Percentiles rank a stretch among this genome's conserved stretches.
phyloP scores from a whole-genome alignment of 53 echinoderm and acorn worm genomes.

The Stichopus horrens region DNA sequence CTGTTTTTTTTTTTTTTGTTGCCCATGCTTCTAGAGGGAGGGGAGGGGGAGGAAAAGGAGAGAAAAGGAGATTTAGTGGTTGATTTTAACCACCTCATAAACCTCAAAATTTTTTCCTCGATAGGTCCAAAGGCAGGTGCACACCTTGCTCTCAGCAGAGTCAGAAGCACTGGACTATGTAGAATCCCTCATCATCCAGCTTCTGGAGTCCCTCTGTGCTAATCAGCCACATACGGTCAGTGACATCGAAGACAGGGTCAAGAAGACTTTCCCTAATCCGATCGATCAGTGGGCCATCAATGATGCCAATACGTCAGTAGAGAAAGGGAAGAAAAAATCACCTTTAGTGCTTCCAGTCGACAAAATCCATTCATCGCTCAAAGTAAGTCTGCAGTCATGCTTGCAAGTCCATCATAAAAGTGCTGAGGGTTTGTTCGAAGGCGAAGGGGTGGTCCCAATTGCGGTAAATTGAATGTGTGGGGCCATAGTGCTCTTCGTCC shows the following conservation, averaged over 20 bases:
- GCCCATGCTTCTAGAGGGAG: no score
- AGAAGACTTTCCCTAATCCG: slow-evolving; percentile 95
- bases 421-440: no score
- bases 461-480: no score
- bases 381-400: slow-evolving; percentile 51
- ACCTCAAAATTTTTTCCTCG: not conserved
- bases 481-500: no score
- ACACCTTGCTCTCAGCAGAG: slow-evolving; percentile 76
- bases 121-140: slow-evolving; percentile 95
- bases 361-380: slow-evolving; percentile 86
- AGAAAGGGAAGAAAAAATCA: slow-evolving; percentile 96
- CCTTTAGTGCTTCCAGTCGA: slow-evolving; percentile 90
- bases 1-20: no score
- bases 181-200: slow-evolving; percentile 88
- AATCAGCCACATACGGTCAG: slow-evolving; percentile 91
- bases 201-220: slow-evolving; percentile 78
- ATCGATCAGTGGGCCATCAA: slow-evolving; percentile 99
- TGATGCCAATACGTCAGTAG: slow-evolving; percentile 80
- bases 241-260: slow-evolving; percentile 88
- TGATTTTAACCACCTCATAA: no score
- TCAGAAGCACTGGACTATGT: slow-evolving; percentile 92
- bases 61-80: no score
- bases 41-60: no score
- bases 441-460: no score
- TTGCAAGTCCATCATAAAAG: not conserved